phyloP scores from a whole-genome alignment of 2,888 invertebrate genomes.

The Morpho achilles region DNA sequence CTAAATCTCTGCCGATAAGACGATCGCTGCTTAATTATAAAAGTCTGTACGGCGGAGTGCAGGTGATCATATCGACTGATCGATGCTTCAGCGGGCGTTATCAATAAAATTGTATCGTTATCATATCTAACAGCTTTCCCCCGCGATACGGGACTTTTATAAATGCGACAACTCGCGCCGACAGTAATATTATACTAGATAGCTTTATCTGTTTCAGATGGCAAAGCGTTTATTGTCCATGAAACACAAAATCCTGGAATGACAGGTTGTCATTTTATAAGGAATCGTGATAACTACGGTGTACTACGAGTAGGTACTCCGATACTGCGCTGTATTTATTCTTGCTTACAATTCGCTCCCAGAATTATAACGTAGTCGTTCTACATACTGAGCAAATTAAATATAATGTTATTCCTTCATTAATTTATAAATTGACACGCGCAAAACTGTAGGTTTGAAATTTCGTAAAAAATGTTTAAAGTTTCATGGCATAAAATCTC shows the following conservation, averaged over 20 bases:
- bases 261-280: conserved; percentile 44
- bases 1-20: conserved; percentile 43
- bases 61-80: conserved; percentile 67
- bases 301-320: too few relatives aligned
- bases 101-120: conserved; percentile 75
- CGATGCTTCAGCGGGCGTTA: conserved; percentile 68
- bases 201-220: conserved; percentile 65
- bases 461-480: too few relatives aligned
- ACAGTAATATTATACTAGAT: conserved; percentile 53
- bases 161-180: conserved; percentile 48
- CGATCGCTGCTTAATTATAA: conserved; percentile 16
- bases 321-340: background rate
- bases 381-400: too few relatives aligned
- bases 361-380: too few relatives aligned
- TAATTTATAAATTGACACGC: too few relatives aligned
- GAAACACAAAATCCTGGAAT: conserved; percentile 43
- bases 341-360: background rate
- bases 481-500: too few relatives aligned
- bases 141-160: conserved; percentile 71
- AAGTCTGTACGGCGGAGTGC: conserved; percentile 37
- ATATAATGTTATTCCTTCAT: too few relatives aligned
- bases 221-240: conserved; percentile 38
- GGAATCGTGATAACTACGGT: conserved; percentile 26
- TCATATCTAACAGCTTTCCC: conserved; percentile 78
- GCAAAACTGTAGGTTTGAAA: too few relatives aligned